phyloP scores from a whole-genome alignment of 92 coral and sea anemone genomes.

The Hydrozoanthus gracilis region DNA sequence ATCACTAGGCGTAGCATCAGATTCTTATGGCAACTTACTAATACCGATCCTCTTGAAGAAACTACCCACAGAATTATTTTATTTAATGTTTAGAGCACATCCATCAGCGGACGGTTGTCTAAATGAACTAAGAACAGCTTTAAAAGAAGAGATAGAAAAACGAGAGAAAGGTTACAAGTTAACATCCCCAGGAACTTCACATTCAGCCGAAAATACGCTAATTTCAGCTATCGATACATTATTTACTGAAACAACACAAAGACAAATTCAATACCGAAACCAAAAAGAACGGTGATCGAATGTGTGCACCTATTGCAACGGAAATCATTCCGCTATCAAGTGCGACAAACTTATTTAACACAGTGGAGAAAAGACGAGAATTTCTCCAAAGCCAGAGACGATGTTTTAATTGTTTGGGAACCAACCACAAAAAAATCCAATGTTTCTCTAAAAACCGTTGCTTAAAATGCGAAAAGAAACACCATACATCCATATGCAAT shows the following conservation, averaged over 20 bases:
- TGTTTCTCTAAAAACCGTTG: constrained; percentile 55
- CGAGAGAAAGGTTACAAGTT: constrained; percentile 27
- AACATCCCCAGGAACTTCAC: background rate
- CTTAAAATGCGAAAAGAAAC: constrained; percentile 33
- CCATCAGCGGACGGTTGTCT: constrained; percentile 45
- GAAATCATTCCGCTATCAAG: constrained; percentile 19
- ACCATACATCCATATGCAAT: constrained; percentile 58
- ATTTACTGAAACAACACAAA: background rate
- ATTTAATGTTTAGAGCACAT: constrained; percentile 39
- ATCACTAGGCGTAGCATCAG: constrained; percentile 22
- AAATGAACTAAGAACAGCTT: constrained; percentile 38
- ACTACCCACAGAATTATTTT: constrained; percentile 36
- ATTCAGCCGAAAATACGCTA: constrained; percentile 1
- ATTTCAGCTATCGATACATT: constrained; percentile 40
- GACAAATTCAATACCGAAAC: background rate
- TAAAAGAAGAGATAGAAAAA: constrained; percentile 33
- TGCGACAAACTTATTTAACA: background rate
- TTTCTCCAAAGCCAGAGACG: constrained; percentile 36
- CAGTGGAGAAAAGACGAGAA: constrained; percentile 1
- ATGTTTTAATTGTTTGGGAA: constrained; percentile 50
- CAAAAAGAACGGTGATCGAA: background rate
- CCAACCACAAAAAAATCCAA: constrained; percentile 47
- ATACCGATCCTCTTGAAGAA: constrained; percentile 38
- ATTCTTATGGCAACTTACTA: constrained; percentile 18
- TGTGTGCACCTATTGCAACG: background rate